Evolutionary conservation across 2,797 vertebrate species (phyloP), one percentile per base, ranked within the genome.

Genomic region (Cossypha dichroa): DNA sequence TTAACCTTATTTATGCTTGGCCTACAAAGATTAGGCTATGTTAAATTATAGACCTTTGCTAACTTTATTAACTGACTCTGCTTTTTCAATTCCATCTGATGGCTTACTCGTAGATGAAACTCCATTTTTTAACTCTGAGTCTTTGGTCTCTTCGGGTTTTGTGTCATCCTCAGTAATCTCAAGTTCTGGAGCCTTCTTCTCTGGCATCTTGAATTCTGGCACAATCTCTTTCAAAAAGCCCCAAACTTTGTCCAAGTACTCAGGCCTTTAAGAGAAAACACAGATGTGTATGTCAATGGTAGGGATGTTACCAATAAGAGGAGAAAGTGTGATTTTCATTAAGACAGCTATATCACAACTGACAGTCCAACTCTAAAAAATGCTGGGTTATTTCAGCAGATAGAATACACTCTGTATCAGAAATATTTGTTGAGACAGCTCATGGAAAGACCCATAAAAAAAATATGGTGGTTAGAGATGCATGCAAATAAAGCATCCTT

Each of bases 191-290:
- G 51, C 43, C 31, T 88, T 93, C 13, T 98, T 95, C 40, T 95
- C 90, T 38, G 96, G 85, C 48, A 98, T 79, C 64, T 97, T 98
- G 97, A 99, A 99, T 86, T 97, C 97, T 36, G 99, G 98, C 78
- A 99, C 90, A 90, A 84, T 81, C 22, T 98, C 96, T 96, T 96
- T 98, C 86, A 99, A 96, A 94, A 99, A 98, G 73, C 97, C 91
- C 99, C 99, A 99, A 19, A 98, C 94, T 97, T 98, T 97, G 72
- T 95, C 96, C 29, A 93, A 48, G 82, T 98, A 93, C 26, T 72
- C 83, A 58, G 97, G 88, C 73, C 99, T 99, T 95, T 94, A 87
- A 95, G 96, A 79, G 48, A 31, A 66, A 55, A 26, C 6, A 81
- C 23, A 68, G n/a, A 83, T 46, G 2, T 12, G 29, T 36, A 88